Conservation (phyloP, 2,113 vertebrate genomes). For the Dipodomys spectabilis region DNA sequence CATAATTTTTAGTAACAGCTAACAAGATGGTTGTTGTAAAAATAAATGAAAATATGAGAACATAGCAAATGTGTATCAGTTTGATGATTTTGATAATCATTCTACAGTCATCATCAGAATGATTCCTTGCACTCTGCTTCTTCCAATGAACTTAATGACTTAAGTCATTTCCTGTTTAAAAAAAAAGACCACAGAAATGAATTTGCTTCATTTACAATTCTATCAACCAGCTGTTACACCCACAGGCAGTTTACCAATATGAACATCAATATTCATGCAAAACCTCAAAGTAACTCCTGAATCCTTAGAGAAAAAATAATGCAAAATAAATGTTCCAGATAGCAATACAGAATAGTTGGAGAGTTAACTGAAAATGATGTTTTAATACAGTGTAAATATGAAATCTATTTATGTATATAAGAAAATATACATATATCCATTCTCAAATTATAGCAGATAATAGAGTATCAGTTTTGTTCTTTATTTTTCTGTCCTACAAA, state of each 20-base stretch:
- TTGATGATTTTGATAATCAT: not conserved
- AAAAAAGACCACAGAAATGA: not conserved
- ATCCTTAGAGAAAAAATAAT: not conserved
- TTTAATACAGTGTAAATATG: not conserved
- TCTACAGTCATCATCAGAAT: not conserved
- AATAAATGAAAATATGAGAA: constrained; percentile 25
- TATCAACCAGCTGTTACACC: not conserved
- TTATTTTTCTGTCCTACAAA: not conserved
- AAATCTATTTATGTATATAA: not conserved
- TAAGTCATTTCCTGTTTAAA: not conserved
- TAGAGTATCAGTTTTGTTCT: not conserved
- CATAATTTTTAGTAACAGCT: not conserved
- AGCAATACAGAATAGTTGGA: not conserved
- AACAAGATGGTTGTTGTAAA: not conserved
- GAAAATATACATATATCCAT: not conserved
- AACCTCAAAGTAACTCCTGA: not conserved
- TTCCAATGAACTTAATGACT: constrained; percentile 1
- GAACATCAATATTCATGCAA: not conserved
- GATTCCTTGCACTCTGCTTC: not conserved
- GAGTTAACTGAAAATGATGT: not conserved
- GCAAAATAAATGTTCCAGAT: not conserved
- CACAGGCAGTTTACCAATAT: not conserved
- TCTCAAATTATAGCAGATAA: not conserved
- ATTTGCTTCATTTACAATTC: not conserved
- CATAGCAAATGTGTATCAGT: not conserved